Conservation (phyloP, 37 sponge, comb jelly and placozoan genomes). For the Ephydatia muelleri region DNA sequence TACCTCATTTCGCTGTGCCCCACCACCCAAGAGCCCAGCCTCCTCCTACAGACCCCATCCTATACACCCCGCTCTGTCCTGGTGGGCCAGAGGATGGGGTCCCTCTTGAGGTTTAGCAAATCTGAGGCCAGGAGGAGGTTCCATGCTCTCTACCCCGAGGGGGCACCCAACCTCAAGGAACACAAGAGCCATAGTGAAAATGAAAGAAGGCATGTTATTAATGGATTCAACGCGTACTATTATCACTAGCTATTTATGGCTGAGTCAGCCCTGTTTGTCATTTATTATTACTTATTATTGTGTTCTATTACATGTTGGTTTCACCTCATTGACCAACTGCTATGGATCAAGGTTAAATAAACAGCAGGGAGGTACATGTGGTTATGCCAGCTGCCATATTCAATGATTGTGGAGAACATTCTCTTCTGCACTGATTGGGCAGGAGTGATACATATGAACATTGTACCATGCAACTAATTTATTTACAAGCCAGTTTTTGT, state of each 20-base stretch:
- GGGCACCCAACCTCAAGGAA: slow-evolving; percentile 76
- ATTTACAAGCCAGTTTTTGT: no score
- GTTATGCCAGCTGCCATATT: no score
- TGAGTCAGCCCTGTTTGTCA: not conserved
- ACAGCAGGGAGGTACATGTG: no score
- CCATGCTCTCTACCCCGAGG: slow-evolving; percentile 53
- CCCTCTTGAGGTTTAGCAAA: slow-evolving; percentile 33
- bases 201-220: slow-evolving; percentile 76
- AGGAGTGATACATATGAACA: no score
- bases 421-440: no score
- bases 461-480: no score
- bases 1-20: not conserved
- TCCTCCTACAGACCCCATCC: not conserved
- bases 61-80: slow-evolving; percentile 15
- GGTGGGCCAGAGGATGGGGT: slow-evolving; percentile 6
- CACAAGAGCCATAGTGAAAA: slow-evolving; percentile 19
- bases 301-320: no score
- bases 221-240: slow-evolving; percentile 78
- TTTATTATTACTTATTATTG: not conserved
- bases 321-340: no score
- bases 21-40: not conserved
- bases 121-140: slow-evolving; percentile 46
- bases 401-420: no score
- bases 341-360: no score
- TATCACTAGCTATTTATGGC: slow-evolving; percentile 55